phyloP scores from a whole-genome alignment of 2,888 invertebrate genomes.

The Brachycybe producta region DNA sequence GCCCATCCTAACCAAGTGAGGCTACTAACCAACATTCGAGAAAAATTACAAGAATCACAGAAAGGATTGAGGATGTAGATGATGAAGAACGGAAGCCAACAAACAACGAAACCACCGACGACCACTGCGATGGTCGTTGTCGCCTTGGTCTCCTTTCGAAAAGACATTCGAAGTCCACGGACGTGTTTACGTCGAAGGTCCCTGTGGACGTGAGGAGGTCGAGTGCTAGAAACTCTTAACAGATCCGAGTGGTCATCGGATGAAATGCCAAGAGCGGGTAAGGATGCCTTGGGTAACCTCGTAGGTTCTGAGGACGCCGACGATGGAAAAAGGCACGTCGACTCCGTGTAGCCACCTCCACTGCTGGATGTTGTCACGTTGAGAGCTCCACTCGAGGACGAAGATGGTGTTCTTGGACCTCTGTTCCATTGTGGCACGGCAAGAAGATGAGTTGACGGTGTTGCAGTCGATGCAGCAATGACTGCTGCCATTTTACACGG shows the following conservation, averaged over 20 bases:
- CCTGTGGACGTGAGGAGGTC: neutral
- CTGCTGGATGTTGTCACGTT: neutral
- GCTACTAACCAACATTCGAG: conserved; percentile 51
- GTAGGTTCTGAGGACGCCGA: neutral
- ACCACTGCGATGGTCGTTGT: conserved; percentile 75
- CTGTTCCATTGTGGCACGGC: conserved; percentile 8
- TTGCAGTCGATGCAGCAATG: neutral
- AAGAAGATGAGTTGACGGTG: neutral
- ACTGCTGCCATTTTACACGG: neutral
- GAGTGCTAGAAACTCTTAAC: too few species aligned
- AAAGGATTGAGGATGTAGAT: conserved; percentile 70
- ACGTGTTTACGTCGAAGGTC: conserved; percentile 9
- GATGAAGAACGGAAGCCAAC: conserved; percentile 78
- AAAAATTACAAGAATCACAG: conserved; percentile 42
- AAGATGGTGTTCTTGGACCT: neutral
- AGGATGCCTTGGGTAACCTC: neutral
- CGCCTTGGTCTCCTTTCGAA: conserved; percentile 68
- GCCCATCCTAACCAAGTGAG: conserved; percentile 80
- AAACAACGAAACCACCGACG: conserved; percentile 73
- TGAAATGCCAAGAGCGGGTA: neutral
- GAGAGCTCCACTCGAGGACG: too few species aligned
- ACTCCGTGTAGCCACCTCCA: neutral
- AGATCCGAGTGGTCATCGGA: neutral
- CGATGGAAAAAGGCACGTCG: neutral
- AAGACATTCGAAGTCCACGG: conserved; percentile 27